phyloP scores from a whole-genome alignment of 2,888 invertebrate genomes.

The Drosophila prostipennis region DNA sequence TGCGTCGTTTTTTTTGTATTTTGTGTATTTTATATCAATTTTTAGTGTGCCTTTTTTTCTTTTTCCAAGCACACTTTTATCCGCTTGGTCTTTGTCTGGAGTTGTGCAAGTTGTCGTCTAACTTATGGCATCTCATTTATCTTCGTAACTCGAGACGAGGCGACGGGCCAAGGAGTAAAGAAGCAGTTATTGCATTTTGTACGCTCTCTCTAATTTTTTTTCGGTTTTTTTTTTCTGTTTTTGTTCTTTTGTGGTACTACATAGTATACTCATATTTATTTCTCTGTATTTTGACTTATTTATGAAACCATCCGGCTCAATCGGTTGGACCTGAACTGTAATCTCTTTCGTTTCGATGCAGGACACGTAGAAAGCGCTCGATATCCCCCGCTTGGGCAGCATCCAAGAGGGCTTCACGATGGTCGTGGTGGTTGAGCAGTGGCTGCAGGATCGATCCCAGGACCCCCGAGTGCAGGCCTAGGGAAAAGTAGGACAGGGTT shows the following conservation, averaged over 20 bases:
- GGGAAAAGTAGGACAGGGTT: conserved; percentile 96
- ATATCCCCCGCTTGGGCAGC: conserved; percentile 96
- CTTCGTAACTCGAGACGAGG: conserved; percentile 68
- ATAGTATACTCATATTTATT: not conserved
- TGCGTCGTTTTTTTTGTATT: conserved; percentile 24
- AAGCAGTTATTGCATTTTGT: conserved; percentile 68
- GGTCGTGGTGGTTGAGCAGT: conserved; percentile 90
- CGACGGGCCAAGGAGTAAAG: conserved; percentile 2
- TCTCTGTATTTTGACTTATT: conserved; percentile 6
- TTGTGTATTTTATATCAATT: conserved; percentile 67
- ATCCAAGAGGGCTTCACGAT: conserved; percentile 87
- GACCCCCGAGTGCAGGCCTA: conserved; percentile 97
- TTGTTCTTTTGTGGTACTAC: not conserved
- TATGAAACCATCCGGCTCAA: conserved; percentile 13
- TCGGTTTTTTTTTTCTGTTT: not conserved
- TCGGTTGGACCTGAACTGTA: conserved; percentile 7
- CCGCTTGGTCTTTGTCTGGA: conserved; percentile 34
- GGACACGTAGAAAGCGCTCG: conserved; percentile 91
- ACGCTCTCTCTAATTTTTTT: conserved; percentile 9
- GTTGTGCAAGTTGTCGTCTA: conserved; percentile 75
- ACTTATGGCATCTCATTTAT: conserved; percentile 80
- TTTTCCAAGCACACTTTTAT: conserved; percentile 41
- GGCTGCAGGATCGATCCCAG: conserved; percentile 97
- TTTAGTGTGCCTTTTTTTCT: conserved; percentile 39
- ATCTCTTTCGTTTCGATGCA: conserved; percentile 6